Base-by-base conservation (phyloP, 2,888 invertebrate genomes). In the Elegia similella region DNA sequence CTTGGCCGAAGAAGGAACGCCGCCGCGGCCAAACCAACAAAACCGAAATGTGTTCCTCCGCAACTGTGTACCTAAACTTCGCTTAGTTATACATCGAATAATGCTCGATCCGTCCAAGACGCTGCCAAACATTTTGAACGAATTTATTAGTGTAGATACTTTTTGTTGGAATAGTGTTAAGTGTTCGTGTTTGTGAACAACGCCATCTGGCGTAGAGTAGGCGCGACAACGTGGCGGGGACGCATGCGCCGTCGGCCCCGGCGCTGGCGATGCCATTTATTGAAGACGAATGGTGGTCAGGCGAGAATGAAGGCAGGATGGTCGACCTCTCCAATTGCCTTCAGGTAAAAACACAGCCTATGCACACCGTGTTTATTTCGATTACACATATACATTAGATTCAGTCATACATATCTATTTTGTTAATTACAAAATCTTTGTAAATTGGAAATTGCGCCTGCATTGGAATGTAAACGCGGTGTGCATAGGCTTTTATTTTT, bases 241-340 rank as follows among this genome's bases (percentile, higher is more conserved):
- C 93, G 82, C 92, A 93, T 92, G 93, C 93, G 87, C 91, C 92
- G 92, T 86, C 92, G 86, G 93, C 88, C 83, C 92, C 92, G 92
- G 92, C 93, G 88, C 90, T 94, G 95, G 95, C 96, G 93, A 97
- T 97, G 97, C 97, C 97, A 93, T 98, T 97, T 94, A 97, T 98
- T 92, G 97, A 98, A 93, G 97, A 98, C 94, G 97, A 98, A 87
- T 94, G 97, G 85, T 98, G 98, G 98, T 96, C 97, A 93, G 96
- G 97, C 81, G 97, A 97, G 93, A 97, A 97, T 92, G 97, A 97
- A 92, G 97, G 97, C 87, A 97, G 97, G 89, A 97, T 97, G 95
- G 97, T 97, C 79, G 97, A 97, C 85, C 93, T 97, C 82, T 95
- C 96, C 73, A 95, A 95, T 86, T 97, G 97, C 92, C 94, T 97